Conservation (phyloP, 2,113 vertebrate genomes). For the Epinephelus lanceolatus region DNA sequence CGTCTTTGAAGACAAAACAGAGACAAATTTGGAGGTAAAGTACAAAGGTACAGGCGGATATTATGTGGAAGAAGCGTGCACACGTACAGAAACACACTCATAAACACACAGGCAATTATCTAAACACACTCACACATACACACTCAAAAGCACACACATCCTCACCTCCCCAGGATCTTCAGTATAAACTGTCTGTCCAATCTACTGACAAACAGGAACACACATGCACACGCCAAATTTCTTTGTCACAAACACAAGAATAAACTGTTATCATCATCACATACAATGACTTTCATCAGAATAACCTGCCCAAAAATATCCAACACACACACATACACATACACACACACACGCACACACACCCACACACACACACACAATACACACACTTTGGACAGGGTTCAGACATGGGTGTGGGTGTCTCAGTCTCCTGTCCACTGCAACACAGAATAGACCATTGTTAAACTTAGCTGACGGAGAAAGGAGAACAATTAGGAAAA, state of each 20-base stretch:
- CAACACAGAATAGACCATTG: constrained; percentile 61
- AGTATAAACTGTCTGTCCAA: constrained; percentile 52
- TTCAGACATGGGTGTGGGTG: constrained; percentile 50
- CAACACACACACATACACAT: constrained; percentile 13
- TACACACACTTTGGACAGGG: background rate
- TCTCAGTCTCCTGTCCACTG: constrained; percentile 37
- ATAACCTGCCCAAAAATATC: constrained; percentile 37
- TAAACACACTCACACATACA: constrained; percentile 40
- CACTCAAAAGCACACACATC: constrained; percentile 30
- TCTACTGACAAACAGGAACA: constrained; percentile 63
- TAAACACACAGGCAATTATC: constrained; percentile 36
- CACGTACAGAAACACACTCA: constrained; percentile 29
- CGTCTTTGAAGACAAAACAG: constrained; percentile 46
- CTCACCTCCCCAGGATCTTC: constrained; percentile 54
- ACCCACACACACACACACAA: constrained; percentile 9
- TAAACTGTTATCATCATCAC: constrained; percentile 58
- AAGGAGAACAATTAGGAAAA: constrained; percentile 62
- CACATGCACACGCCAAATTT: background rate
- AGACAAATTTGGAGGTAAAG: constrained; percentile 22
- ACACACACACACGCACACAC: background rate
- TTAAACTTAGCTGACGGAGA: constrained; percentile 51
- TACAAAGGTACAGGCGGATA: constrained; percentile 51
- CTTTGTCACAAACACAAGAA: constrained; percentile 30
- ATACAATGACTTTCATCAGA: constrained; percentile 44
- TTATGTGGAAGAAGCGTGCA: constrained; percentile 17